Base-by-base conservation (phyloP, 2,888 invertebrate species). In the Melangyna quadrimaculata region DNA sequence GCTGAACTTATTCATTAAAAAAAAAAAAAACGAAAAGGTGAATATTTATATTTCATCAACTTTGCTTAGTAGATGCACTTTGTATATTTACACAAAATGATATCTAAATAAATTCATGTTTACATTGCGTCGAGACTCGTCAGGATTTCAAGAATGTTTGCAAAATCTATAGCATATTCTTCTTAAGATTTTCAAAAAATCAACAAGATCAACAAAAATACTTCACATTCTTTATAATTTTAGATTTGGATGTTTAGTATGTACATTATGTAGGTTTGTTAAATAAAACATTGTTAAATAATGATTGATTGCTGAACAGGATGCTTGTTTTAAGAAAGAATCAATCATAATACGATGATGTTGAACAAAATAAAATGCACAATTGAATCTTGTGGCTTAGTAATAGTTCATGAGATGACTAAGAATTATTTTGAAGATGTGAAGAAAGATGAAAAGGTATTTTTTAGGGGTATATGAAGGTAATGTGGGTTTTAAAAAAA, bases 41-140 rank as follows among this genome's bases (percentile, higher is more conserved):
- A 29, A 32, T 59, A 45, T 65, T 65, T 65, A 65, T 9, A 29
- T 71, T 63, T 40, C 40, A 61, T 40, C 61, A 40, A 10, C 10
- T 61, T 43, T 61, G 17, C 61, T 61, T 61, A 27, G 24, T 27
- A 78, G 35, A 63, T 71, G 78, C 72, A 71, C 27, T 67, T 72
- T 69, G 80, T 71, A 43, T 77, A 77, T 80, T 80, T 77, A 71
- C 71, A 45, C 61, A 27, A 65, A 32, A 40, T 48, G 75, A 77
- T 71, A 19, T 81, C 80, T 77, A 81, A 81, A 81, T 81, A 77
- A 81, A 57, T 71, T 17, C 3, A 35, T 81, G 77, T 81, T 81
- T 81, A 81, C 57, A 65, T 55, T 9, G 10, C 12, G 29, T 29
- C 29, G 17, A 32, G 29, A 55, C n/a, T 29, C n/a, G n/a, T n/a